A percentile compares a stretch with the other conserved stretches of the same genome.
These are phyloP conservation scores for Stenoptilia bipunctidactyla DNA, from an alignment of 2,888 invertebrate genomes.

Conservation along the genomic window DNA sequence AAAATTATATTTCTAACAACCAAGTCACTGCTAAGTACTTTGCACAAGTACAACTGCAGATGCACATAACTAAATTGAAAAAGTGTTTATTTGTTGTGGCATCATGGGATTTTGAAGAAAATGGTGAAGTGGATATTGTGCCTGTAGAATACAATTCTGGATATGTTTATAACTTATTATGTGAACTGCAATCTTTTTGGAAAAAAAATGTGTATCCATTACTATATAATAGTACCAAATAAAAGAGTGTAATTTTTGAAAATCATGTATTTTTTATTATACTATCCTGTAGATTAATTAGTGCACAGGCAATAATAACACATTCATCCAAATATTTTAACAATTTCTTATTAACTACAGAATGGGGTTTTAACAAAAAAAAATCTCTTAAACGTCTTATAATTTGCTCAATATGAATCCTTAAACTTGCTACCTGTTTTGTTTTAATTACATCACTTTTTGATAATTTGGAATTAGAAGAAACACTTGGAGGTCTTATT, in stretches of 20 bases:
- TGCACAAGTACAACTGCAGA: slow-evolving; percentile 10
- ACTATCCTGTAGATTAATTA: slow-evolving; percentile 10
- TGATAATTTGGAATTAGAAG: slow-evolving; percentile 1
- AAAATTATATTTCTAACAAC: slow-evolving; percentile 7
- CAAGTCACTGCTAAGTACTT: slow-evolving; percentile 3
- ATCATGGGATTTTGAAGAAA: too few species aligned
- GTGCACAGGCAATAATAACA: slow-evolving; percentile 9
- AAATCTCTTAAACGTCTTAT: slow-evolving; percentile 4
- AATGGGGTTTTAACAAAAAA: slow-evolving; percentile 10
- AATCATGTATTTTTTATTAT: too few species aligned
- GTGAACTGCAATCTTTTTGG: too few species aligned
- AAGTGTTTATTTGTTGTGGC: slow-evolving; percentile 17
- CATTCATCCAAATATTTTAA: slow-evolving; percentile 9
- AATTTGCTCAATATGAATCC: slow-evolving; percentile 8
- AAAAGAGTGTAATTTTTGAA: too few species aligned
- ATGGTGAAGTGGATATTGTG: too few species aligned
- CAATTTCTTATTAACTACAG: slow-evolving; percentile 11
- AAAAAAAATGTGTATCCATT: too few species aligned
- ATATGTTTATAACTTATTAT: too few species aligned
- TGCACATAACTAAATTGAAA: slow-evolving; percentile 10
- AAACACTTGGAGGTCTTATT: slow-evolving; percentile 2
- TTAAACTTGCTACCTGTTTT: slow-evolving; percentile 10
- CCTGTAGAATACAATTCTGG: too few species aligned
- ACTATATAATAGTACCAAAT: too few species aligned
- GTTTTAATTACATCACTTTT: slow-evolving; percentile 7